Evolutionary conservation across 2,888 invertebrate species (phyloP).

Genomic region (Pristionchus maxplancki): DNA sequence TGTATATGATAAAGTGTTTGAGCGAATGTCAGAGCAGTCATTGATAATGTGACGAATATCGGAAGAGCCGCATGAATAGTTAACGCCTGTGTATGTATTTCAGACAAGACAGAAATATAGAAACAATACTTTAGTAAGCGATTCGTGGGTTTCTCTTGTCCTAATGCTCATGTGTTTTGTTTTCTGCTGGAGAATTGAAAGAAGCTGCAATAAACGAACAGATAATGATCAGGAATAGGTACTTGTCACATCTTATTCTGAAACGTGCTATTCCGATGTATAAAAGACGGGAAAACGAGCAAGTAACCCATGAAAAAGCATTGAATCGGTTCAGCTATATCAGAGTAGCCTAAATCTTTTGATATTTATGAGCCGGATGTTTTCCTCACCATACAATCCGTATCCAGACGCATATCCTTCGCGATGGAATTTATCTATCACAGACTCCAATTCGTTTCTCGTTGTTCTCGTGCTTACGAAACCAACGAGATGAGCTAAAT

Average conservation of each 20-base stretch:
- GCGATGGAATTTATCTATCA: not conserved
- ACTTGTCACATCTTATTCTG: not conserved
- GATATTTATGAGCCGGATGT: not conserved
- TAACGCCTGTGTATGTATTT: not conserved
- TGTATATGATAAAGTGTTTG: not conserved
- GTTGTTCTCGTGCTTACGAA: not conserved
- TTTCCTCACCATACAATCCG: not conserved
- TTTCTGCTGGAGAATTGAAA: not conserved
- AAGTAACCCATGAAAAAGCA: not conserved
- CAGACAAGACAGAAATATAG: not conserved
- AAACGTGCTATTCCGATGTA: not conserved
- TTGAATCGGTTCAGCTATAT: not conserved
- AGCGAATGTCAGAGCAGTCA: not conserved
- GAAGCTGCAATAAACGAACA: not conserved
- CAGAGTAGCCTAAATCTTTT: not conserved
- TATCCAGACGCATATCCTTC: not conserved
- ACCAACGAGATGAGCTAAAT: not conserved
- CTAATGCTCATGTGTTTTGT: not conserved
- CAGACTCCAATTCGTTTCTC: not conserved
- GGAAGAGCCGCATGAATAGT: not conserved
- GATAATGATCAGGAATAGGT: not conserved
- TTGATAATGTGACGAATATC: not conserved
- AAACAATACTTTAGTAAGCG: not conserved
- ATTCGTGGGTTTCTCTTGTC: not conserved
- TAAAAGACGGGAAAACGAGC: not conserved